A percentile compares a stretch with the other conserved stretches of the same genome.
These are phyloP conservation scores for Drosophila helvetica DNA, from an alignment of 2,888 invertebrate species.

Conservation along the genomic window DNA sequence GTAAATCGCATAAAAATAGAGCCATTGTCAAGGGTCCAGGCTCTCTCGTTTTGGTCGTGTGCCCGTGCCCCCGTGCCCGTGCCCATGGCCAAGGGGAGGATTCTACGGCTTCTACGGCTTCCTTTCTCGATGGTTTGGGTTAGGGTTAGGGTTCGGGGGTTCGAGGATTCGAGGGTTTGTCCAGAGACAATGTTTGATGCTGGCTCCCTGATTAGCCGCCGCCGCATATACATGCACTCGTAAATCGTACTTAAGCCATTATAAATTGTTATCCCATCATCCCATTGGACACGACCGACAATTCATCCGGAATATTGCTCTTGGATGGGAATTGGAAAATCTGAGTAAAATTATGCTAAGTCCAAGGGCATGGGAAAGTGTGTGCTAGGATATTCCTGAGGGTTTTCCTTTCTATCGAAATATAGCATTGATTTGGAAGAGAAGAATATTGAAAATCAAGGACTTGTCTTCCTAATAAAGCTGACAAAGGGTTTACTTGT, in stretches of 20 bases:
- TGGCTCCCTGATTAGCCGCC: constrained; percentile 55
- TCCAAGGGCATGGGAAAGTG: not conserved
- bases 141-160: not conserved
- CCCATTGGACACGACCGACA: constrained; percentile 42
- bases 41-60: constrained; percentile 1
- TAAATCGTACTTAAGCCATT: constrained; percentile 73
- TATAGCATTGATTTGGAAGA: no score
- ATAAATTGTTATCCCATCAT: constrained; percentile 55
- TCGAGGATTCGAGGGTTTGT: constrained; percentile 2
- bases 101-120: no score
- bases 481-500: no score
- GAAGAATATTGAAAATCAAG: no score
- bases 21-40: constrained; percentile 67
- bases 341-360: not conserved
- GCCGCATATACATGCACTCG: constrained; percentile 40
- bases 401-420: no score
- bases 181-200: constrained; percentile 50
- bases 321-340: not conserved
- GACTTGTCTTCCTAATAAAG: no score
- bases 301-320: constrained; percentile 10
- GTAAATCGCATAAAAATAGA: constrained; percentile 78
- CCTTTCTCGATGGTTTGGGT: not conserved
- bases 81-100: constrained; percentile 5
- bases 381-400: not conserved
- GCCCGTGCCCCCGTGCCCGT: not conserved